Conservation (phyloP, 2,113 vertebrate genomes). For the Thamnaconus septentrionalis region DNA sequence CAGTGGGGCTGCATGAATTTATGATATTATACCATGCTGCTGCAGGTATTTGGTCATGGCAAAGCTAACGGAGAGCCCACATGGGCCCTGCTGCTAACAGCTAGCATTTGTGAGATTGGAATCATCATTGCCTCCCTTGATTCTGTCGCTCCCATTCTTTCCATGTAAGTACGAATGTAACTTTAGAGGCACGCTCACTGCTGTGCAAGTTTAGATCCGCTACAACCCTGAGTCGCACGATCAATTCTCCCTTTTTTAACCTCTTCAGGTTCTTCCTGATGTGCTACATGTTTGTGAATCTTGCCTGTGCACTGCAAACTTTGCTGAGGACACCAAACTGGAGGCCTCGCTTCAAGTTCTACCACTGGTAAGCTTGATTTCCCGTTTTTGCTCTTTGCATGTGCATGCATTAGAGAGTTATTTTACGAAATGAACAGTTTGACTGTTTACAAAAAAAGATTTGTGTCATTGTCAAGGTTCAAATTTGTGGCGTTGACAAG, state of each 20-base stretch:
- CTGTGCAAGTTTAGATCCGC: too few species aligned
- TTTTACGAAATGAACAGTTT: too few species aligned
- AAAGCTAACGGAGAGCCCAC: constrained; percentile 98
- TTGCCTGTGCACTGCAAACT: constrained; percentile 95
- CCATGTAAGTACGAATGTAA: constrained; percentile 80
- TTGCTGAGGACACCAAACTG: constrained; percentile 96
- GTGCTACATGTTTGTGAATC: constrained; percentile 99
- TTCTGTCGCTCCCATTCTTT: constrained; percentile 96
- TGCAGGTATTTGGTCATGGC: constrained; percentile 94
- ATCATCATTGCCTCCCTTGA: constrained; percentile 98
- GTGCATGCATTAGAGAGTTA: too few species aligned
- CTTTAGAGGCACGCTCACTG: too few species aligned
- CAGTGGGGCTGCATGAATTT: neutral
- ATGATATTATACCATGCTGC: neutral
- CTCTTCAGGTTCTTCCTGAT: constrained; percentile 94
- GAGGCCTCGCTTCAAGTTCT: constrained; percentile 96
- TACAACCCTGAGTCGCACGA: too few species aligned
- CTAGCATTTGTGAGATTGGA: constrained; percentile 96
- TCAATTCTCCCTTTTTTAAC: neutral
- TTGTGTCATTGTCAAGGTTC: neutral
- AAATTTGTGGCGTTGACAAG: neutral
- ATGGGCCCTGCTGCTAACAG: constrained; percentile 94
- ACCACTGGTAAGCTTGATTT: constrained; percentile 86
- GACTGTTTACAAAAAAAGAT: too few species aligned
- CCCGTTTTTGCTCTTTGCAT: too few species aligned